Evolutionary conservation across 2,888 invertebrate species (phyloP).

Genomic region (Blomia tropicalis): DNA sequence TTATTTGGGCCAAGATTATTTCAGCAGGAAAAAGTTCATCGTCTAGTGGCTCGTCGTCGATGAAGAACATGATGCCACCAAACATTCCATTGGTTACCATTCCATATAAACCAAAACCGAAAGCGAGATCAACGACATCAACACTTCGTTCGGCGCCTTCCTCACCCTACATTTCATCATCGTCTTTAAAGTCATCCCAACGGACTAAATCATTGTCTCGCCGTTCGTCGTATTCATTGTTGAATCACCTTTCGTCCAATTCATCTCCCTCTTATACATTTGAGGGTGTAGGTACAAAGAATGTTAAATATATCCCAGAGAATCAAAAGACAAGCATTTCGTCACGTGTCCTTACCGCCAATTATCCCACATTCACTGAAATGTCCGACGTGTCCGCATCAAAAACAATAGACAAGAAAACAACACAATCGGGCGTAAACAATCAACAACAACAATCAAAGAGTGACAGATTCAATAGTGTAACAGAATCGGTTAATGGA

Average conservation of each 20-base stretch:
- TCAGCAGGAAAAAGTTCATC: neutral
- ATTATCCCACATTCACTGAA: neutral
- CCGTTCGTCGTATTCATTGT: neutral
- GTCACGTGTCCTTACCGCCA: neutral
- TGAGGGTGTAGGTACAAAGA: neutral
- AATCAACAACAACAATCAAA: neutral
- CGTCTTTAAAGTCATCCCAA: neutral
- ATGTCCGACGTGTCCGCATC: neutral
- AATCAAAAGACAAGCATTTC: neutral
- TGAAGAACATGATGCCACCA: neutral
- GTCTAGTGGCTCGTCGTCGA: neutral
- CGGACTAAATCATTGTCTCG: slow-evolving; percentile 1
- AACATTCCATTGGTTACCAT: neutral
- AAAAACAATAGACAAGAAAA: too few relatives aligned
- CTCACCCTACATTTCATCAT: neutral
- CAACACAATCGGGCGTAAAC: too few relatives aligned
- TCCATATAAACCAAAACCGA: neutral
- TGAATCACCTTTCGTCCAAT: neutral
- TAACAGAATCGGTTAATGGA: neutral
- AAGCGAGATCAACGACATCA: too few relatives aligned
- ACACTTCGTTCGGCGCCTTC: too few relatives aligned
- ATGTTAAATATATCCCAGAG: neutral
- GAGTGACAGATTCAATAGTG: too few relatives aligned
- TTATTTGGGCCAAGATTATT: slow-evolving; percentile 7
- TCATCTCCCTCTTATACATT: neutral